Evolutionary conservation across 2,888 invertebrate genomes (phyloP), one percentile per base, ranked within the genome.

Genomic region (Hypomecis atomaria): DNA sequence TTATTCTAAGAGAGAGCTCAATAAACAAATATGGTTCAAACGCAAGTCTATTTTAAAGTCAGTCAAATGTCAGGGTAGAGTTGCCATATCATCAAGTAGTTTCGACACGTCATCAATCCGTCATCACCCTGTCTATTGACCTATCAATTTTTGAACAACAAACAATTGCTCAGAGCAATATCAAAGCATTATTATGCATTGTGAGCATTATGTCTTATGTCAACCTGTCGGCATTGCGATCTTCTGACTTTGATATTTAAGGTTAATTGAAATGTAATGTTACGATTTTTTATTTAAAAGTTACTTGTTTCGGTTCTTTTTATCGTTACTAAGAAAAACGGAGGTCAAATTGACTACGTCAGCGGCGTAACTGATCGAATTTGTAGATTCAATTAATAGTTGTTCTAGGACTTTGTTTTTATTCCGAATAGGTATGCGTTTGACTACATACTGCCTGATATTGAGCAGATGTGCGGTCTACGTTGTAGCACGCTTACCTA

Each of bases 31-130:
- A 23, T 23, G 23, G 23, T 23, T 23, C 23, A 23, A 23, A 23
- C 23, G 23, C 23, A 23, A 23, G 9, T 4, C 9, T 38, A 6
- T 38, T 38, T 8, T 3, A 8, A 38, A 1, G 5, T n/a, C n/a
- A 11, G 11, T 4, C 43, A 43, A 43, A 11, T 43, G 43, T n/a
- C 5, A 43, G 10, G 7, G 37, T 1, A 3, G 33, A 42, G 33
- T 4, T 53, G 38, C 10, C 37, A 23, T 23, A 7, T 13, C 13
- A 45, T 53, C 33, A 33, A 42, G 53, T 43, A 54, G 54, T 54
- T 53, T 53, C n/a, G 2, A 23, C 38, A 47, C 23, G 47, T 47
- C 56, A 37, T 47, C 34, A 54, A 42, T 34, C 54, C 43, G 54
- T 54, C 54, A 43, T 43, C 43, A 43, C 23, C 6, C 6, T 10